phyloP scores from a whole-genome alignment of 1,140 invertebrate species.

The Aculops lycopersici region DNA sequence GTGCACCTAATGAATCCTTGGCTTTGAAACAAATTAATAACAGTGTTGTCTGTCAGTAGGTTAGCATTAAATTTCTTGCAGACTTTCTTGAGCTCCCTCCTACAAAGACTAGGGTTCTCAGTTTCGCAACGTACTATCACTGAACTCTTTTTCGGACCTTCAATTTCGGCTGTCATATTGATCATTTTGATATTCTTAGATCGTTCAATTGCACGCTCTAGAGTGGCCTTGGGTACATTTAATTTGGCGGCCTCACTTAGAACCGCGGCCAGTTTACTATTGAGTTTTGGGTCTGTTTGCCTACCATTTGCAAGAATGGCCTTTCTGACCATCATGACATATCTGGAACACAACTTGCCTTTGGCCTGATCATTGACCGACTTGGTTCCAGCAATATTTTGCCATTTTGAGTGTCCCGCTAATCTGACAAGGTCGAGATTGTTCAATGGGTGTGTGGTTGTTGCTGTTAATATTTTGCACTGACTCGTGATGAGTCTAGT shows the following conservation, averaged over 20 bases:
- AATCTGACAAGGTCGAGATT: too few relatives aligned
- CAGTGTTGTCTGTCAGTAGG: slow-evolving; percentile 7
- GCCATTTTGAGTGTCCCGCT: slow-evolving; percentile 38
- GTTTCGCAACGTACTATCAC: slow-evolving; percentile 11
- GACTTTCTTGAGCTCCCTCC: slow-evolving; percentile 6
- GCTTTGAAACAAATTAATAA: slow-evolving; percentile 6
- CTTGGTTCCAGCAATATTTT: slow-evolving; percentile 32
- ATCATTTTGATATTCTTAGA: slow-evolving; percentile 12
- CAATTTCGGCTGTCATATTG: slow-evolving; percentile 9
- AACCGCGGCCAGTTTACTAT: slow-evolving; percentile 20
- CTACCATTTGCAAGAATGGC: slow-evolving; percentile 14
- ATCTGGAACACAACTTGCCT: slow-evolving; percentile 16
- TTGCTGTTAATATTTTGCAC: too few relatives aligned
- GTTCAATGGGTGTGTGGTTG: too few relatives aligned
- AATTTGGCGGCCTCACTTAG: slow-evolving; percentile 24
- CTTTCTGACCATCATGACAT: slow-evolving; percentile 12
- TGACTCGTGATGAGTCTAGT: too few relatives aligned
- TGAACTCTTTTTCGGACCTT: slow-evolving; percentile 10
- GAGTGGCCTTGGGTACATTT: slow-evolving; percentile 23
- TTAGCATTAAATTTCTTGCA: slow-evolving; percentile 7
- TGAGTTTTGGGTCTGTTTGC: slow-evolving; percentile 22
- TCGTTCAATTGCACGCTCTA: slow-evolving; percentile 24
- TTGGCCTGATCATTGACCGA: slow-evolving; percentile 24
- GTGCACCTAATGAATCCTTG: slow-evolving; percentile 8
- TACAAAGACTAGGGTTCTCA: slow-evolving; percentile 9